Conservation (phyloP, 2,797 vertebrate genomes). For the Brotula barbata region DNA sequence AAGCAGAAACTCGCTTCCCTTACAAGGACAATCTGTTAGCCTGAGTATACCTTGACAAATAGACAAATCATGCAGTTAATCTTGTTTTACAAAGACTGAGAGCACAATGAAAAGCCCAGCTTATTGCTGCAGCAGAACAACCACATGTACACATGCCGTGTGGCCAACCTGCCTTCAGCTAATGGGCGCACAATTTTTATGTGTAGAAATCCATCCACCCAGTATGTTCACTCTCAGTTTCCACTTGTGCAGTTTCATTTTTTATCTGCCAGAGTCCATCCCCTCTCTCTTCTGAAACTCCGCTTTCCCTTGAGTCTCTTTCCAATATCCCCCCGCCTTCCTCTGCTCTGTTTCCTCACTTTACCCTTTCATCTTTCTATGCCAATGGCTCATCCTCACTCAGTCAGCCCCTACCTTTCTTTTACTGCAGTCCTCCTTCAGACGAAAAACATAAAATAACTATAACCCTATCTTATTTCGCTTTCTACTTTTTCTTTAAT, state of each 20-base stretch:
- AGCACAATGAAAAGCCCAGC: neutral
- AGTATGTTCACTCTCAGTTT: constrained; percentile 57
- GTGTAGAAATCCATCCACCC: constrained; percentile 57
- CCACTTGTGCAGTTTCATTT: constrained; percentile 51
- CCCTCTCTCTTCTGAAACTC: constrained; percentile 53
- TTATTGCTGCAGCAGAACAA: neutral
- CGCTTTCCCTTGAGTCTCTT: constrained; percentile 37
- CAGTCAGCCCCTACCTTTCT: constrained; percentile 39
- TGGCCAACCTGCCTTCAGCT: constrained; percentile 42
- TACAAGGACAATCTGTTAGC: constrained; percentile 6
- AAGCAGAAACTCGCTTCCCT: neutral
- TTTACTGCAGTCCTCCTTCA: constrained; percentile 26
- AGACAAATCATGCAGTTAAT: constrained; percentile 12
- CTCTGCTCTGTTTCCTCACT: constrained; percentile 29
- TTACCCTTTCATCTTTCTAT: constrained; percentile 66
- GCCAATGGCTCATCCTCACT: constrained; percentile 55
- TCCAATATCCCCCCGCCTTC: constrained; percentile 48
- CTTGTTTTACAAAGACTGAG: constrained; percentile 5
- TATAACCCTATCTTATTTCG: constrained; percentile 35
- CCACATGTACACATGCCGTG: constrained; percentile 12
- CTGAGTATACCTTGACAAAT: constrained; percentile 16
- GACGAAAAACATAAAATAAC: constrained; percentile 19
- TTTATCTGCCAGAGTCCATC: constrained; percentile 56
- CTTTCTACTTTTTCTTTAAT: neutral
- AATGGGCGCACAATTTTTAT: constrained; percentile 20